These are phyloP conservation scores for Yponomeuta cagnagella DNA, from an alignment of 2,888 invertebrate genomes.

Conservation along the genomic window DNA sequence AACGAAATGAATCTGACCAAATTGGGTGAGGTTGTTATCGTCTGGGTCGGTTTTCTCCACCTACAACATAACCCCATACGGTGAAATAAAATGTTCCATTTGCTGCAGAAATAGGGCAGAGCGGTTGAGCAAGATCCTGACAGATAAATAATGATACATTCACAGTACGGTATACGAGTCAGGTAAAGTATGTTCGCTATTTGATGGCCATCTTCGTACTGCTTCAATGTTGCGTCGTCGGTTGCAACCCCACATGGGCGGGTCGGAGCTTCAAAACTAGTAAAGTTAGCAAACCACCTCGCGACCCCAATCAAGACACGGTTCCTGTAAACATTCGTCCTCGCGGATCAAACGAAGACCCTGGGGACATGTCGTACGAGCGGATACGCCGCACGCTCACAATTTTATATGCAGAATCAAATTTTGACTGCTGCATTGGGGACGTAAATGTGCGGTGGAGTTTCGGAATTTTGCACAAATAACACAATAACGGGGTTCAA, in stretches of 20 bases:
- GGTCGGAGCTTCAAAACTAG: neutral
- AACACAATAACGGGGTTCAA: neutral
- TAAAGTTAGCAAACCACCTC: constrained; percentile 1
- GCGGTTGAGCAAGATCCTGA: neutral
- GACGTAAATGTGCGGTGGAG: neutral
- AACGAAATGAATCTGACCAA: neutral
- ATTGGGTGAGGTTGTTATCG: neutral
- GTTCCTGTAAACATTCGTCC: constrained; percentile 3
- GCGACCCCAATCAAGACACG: neutral
- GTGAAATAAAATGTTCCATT: neutral
- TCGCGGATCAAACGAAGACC: neutral
- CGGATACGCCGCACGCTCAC: neutral
- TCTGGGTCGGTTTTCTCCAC: neutral
- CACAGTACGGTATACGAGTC: neutral
- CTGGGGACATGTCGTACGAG: neutral
- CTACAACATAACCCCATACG: neutral
- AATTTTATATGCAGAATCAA: constrained; percentile 1
- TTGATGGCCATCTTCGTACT: no score
- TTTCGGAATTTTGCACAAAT: neutral
- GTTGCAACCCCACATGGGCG: neutral
- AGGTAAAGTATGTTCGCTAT: no score
- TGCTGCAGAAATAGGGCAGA: neutral
- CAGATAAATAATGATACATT: neutral
- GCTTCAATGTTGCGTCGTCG: neutral
- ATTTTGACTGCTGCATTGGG: neutral